These are phyloP conservation scores for Larimichthys crocea DNA, from an alignment of 2,113 vertebrate species.

Conservation along the genomic window DNA sequence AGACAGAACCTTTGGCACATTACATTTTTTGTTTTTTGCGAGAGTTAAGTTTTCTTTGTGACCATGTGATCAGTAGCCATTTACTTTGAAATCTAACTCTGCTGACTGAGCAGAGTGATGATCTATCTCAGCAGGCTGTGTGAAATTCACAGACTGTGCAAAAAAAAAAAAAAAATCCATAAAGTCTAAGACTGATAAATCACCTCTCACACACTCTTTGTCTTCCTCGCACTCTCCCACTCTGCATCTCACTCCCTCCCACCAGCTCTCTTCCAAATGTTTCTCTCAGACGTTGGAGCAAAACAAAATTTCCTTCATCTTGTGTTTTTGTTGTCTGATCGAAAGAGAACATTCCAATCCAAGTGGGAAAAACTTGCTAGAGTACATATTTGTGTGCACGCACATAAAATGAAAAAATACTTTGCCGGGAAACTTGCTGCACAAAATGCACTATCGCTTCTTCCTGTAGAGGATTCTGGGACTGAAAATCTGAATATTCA, in stretches of 20 bases:
- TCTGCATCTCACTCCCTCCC: slow-evolving; percentile 28
- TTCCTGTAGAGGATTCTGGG: neutral
- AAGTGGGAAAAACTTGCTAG: slow-evolving; percentile 16
- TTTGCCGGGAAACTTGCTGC: slow-evolving; percentile 29
- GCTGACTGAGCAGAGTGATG: slow-evolving; percentile 57
- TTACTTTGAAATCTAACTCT: slow-evolving; percentile 67
- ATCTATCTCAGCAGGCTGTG: slow-evolving; percentile 65
- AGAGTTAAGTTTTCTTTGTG: neutral
- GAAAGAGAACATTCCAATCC: slow-evolving; percentile 48
- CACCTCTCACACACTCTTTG: slow-evolving; percentile 62
- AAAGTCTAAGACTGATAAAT: slow-evolving; percentile 75
- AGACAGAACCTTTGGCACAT: slow-evolving; percentile 6
- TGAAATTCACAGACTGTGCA: slow-evolving; percentile 64
- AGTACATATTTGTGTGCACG: slow-evolving; percentile 18
- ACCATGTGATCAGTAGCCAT: slow-evolving; percentile 48
- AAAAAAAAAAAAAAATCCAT: slow-evolving; percentile 58
- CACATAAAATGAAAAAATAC: slow-evolving; percentile 46
- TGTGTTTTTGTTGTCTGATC: slow-evolving; percentile 61
- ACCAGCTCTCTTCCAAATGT: slow-evolving; percentile 56
- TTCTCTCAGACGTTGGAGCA: slow-evolving; percentile 54
- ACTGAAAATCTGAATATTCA: slow-evolving; percentile 16
- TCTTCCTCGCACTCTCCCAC: slow-evolving; percentile 32
- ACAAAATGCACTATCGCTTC: slow-evolving; percentile 22
- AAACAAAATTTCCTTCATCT: slow-evolving; percentile 50
- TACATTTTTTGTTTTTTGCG: neutral